Base-by-base conservation (phyloP, 2,888 invertebrate species). In the Tenthredo livida region DNA sequence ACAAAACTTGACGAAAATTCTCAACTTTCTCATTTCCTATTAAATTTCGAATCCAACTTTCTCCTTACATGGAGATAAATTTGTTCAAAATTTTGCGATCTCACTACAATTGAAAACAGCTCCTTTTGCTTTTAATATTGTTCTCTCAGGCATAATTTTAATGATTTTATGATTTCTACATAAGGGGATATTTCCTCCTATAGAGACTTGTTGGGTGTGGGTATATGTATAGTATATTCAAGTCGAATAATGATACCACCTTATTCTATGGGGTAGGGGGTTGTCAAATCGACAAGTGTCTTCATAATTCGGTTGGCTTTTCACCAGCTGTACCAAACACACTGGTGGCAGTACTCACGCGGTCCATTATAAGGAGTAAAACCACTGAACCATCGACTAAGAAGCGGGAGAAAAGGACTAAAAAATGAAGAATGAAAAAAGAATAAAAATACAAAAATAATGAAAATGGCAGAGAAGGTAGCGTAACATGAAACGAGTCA, bases 401-500 rank as follows among this genome's bases (percentile, higher is more conserved):
- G 25, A 73, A 67, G 67, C 15, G 12, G 15, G 21, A 54, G 17
- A 54, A 54, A 54, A n/a, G 6, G n/a, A 54, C n/a, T 4, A 47
- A 47, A 47, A 47, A 47, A 47, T 15, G 12, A 3, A 33, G 33
- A 67, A 29, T 15, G 12, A 29, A 54, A 10, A 29, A 50, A 43
- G 10, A 43, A 43, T 47, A 73, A 21, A 21, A 50, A 77, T 33
- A 1, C 2, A 29, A n/a, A 54, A 47, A 54, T 15, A 54, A 33
- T 50, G 33, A 33, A 80, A 61, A 80, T 61, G 61, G 80, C 61
- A n/a, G 17, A 33, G 77, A 33, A 54, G 25, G 61, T 47, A 58
- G 21, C 58, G 40, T 80, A 80, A 65, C 80, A 40, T 12, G 65
- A 80, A 80, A 37, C 61, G 80, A 61, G 65, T 58, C 61, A 80